These are phyloP conservation scores for Cylas formicarius DNA, from an alignment of 1,140 invertebrate genomes.

Conservation along the genomic window DNA sequence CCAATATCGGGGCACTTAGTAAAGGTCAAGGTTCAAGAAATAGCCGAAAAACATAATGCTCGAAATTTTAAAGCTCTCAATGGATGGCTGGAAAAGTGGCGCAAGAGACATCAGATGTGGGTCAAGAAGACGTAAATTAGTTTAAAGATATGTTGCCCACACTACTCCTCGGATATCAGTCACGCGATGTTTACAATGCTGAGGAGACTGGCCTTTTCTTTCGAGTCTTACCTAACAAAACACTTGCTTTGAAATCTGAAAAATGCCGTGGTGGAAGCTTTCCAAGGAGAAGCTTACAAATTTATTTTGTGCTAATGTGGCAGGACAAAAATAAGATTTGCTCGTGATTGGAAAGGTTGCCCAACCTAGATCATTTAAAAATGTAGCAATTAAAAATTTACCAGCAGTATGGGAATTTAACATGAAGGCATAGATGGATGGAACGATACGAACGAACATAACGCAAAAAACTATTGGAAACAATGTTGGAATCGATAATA, in stretches of 20 bases:
- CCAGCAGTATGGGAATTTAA: slow-evolving; percentile 20
- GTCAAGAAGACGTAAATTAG: slow-evolving; percentile 16
- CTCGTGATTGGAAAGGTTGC: slow-evolving; percentile 18
- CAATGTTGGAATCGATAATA: no score
- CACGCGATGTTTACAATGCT: slow-evolving; percentile 34
- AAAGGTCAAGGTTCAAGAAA: slow-evolving; percentile 36
- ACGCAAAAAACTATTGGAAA: no score
- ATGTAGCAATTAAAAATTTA: slow-evolving; percentile 15
- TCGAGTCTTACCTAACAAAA: slow-evolving; percentile 23
- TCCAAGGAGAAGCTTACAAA: slow-evolving; percentile 44
- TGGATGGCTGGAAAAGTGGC: slow-evolving; percentile 41
- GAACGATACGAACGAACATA: no score
- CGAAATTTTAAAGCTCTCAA: slow-evolving; percentile 36
- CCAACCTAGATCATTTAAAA: slow-evolving; percentile 18
- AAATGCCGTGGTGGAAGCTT: slow-evolving; percentile 40
- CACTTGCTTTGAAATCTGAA: slow-evolving; percentile 13
- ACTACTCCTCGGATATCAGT: slow-evolving; percentile 6
- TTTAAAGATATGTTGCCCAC: slow-evolving; percentile 13
- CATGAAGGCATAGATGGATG: slow-evolving; percentile 26
- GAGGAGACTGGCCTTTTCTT: slow-evolving; percentile 25
- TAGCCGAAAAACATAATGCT: slow-evolving; percentile 31
- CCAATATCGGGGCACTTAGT: slow-evolving; percentile 33
- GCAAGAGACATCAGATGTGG: slow-evolving; percentile 32
- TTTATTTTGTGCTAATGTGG: slow-evolving; percentile 39
- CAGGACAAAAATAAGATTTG: slow-evolving; percentile 34